Percentiles rank a stretch among this genome's conserved stretches.
phyloP scores from a whole-genome alignment of 2,113 vertebrate species.

The Lynx canadensis region DNA sequence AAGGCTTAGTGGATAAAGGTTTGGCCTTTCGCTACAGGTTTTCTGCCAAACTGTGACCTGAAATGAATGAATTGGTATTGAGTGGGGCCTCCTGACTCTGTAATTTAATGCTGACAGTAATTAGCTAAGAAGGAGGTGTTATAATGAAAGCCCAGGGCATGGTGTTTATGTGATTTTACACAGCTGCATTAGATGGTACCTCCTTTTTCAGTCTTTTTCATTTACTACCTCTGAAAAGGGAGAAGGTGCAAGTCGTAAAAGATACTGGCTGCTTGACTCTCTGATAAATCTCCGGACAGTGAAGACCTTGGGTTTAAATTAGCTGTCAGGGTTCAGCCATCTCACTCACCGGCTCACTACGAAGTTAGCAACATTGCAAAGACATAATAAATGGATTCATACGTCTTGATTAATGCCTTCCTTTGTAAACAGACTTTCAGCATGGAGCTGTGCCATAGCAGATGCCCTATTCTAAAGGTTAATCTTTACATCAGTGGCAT shows the following conservation, averaged over 20 bases:
- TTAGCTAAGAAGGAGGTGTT: slow-evolving; percentile 65
- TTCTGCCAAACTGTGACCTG: slow-evolving; percentile 63
- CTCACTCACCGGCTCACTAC: slow-evolving; percentile 36
- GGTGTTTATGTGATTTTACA: slow-evolving; percentile 60
- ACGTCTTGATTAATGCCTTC: slow-evolving; percentile 53
- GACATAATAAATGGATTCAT: slow-evolving; percentile 39
- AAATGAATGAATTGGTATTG: slow-evolving; percentile 66
- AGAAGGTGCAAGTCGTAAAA: slow-evolving; percentile 70
- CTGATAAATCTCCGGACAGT: slow-evolving; percentile 69
- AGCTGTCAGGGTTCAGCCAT: slow-evolving; percentile 60
- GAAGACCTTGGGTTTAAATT: slow-evolving; percentile 75
- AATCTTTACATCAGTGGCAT: slow-evolving; percentile 56
- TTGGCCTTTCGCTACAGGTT: slow-evolving; percentile 70
- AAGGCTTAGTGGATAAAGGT: slow-evolving; percentile 51
- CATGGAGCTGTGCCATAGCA: neutral
- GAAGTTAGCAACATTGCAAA: slow-evolving; percentile 45
- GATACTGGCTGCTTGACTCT: slow-evolving; percentile 64
- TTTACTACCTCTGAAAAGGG: slow-evolving; percentile 50
- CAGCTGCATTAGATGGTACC: slow-evolving; percentile 25
- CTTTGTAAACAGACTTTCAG: slow-evolving; percentile 64
- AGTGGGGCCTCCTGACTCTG: slow-evolving; percentile 38
- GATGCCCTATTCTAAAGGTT: neutral
- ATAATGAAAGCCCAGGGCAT: slow-evolving; percentile 53
- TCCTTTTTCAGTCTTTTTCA: slow-evolving; percentile 69
- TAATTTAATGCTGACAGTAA: slow-evolving; percentile 69